phyloP scores from a whole-genome alignment of 2,113 vertebrate genomes.

The Odocoileus hemionus region DNA sequence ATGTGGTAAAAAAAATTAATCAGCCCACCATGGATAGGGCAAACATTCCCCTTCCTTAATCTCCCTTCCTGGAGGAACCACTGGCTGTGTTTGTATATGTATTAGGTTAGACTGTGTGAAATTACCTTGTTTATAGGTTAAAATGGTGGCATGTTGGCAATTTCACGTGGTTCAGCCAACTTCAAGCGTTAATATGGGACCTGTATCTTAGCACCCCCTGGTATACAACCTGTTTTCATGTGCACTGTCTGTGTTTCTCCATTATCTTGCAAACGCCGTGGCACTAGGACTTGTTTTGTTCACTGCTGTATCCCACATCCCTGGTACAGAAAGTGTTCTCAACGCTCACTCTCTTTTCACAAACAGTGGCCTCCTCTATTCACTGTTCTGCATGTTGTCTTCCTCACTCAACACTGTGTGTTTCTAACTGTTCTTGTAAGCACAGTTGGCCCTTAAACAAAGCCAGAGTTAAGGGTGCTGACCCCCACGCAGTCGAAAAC shows the following conservation, averaged over 20 bases:
- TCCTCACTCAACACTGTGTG: neutral
- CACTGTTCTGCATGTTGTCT: neutral
- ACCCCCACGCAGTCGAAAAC: neutral
- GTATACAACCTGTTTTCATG: neutral
- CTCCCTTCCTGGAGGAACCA: neutral
- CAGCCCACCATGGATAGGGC: neutral
- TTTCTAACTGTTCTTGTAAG: neutral
- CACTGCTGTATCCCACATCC: neutral
- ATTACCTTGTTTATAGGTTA: neutral
- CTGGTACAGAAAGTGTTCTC: neutral
- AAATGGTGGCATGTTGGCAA: neutral
- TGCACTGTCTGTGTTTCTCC: neutral
- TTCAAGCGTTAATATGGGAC: neutral
- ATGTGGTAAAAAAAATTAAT: neutral
- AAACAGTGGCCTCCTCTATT: accelerated
- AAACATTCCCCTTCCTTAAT: neutral
- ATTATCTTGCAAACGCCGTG: neutral
- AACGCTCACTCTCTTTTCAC: neutral
- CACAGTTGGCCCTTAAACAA: neutral
- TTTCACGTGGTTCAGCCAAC: neutral
- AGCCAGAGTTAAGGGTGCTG: neutral
- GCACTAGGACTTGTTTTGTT: neutral
- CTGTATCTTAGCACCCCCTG: neutral
- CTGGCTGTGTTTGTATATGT: neutral
- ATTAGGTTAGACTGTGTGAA: neutral